phyloP scores from a whole-genome alignment of 2,888 invertebrate species.

The Tholera decimalis region DNA sequence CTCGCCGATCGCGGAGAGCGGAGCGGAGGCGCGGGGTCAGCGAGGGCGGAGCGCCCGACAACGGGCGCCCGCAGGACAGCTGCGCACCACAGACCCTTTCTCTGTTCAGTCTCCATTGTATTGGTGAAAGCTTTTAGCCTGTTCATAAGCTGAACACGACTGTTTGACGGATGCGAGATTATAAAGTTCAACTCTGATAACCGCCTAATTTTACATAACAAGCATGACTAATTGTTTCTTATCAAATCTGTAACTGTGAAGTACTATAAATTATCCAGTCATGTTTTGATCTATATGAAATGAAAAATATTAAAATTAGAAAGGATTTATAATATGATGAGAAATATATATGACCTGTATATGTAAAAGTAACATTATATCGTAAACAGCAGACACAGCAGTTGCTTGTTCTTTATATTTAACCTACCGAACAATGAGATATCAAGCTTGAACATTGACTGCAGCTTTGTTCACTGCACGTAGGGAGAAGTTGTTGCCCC shows the following conservation, averaged over 20 bases:
- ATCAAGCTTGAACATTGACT: slow-evolving; percentile 76
- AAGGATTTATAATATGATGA: slow-evolving; percentile 2
- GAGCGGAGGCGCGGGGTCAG: slow-evolving; percentile 81
- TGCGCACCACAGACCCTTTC: slow-evolving; percentile 88
- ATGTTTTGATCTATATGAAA: slow-evolving; percentile 1
- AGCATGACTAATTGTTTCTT: slow-evolving; percentile 6
- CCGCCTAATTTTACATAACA: slow-evolving; percentile 26
- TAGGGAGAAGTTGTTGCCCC: slow-evolving; percentile 85
- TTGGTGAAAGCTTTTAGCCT: slow-evolving; percentile 83
- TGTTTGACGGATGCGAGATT: slow-evolving; percentile 56
- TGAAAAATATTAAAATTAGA: slow-evolving; percentile 1
- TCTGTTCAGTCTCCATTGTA: slow-evolving; percentile 80
- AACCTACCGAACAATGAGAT: slow-evolving; percentile 62
- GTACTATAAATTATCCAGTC: background rate
- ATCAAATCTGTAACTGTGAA: background rate
- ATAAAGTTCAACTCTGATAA: slow-evolving; percentile 32
- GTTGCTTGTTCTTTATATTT: slow-evolving; percentile 54
- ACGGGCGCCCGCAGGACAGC: slow-evolving; percentile 87
- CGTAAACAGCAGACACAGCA: slow-evolving; percentile 39
- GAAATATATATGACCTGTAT: slow-evolving; percentile 10
- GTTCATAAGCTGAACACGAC: slow-evolving; percentile 65
- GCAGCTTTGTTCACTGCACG: slow-evolving; percentile 83
- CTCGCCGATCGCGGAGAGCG: slow-evolving; percentile 70
- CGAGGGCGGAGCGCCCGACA: slow-evolving; percentile 84
- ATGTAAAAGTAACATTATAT: slow-evolving; percentile 28